Conservation (phyloP, 2,113 vertebrate species). For the Empidonax alnorum region DNA sequence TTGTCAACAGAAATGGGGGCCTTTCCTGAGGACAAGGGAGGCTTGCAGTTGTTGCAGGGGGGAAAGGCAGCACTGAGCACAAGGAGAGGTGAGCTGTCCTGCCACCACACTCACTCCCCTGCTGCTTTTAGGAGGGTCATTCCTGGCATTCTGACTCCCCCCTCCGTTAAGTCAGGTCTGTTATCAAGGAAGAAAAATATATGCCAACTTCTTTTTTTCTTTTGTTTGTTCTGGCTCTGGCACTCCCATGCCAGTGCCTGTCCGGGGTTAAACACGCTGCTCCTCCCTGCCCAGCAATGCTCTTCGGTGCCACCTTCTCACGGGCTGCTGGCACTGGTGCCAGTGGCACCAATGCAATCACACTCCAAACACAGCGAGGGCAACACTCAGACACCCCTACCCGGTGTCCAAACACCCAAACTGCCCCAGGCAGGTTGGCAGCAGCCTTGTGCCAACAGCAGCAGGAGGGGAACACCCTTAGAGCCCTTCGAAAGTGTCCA, state of each 20-base stretch:
- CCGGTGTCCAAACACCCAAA: neutral
- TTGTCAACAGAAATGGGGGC: neutral
- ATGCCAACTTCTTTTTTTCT: neutral
- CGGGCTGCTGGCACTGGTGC: neutral
- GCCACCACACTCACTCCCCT: accelerated
- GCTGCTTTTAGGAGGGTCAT: neutral
- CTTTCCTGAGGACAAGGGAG: neutral
- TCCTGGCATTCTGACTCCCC: neutral
- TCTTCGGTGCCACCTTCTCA: neutral
- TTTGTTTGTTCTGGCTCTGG: slow-evolving; percentile 29
- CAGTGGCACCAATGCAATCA: neutral
- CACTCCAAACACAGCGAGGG: neutral
- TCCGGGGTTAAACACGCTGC: neutral
- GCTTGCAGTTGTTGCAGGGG: neutral
- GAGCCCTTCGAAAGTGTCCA: neutral
- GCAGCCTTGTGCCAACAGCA: neutral
- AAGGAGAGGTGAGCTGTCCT: neutral
- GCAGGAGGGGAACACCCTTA: neutral
- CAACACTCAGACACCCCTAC: neutral
- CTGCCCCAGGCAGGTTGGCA: neutral
- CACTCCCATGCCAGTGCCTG: neutral
- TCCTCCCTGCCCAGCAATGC: slow-evolving; percentile 35
- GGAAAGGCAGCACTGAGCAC: too few relatives aligned
- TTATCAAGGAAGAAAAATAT: slow-evolving; percentile 8
- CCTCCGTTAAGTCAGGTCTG: neutral